Evolutionary conservation across 2,888 invertebrate genomes (phyloP).

Genomic region (Chrysina gloriosa): DNA sequence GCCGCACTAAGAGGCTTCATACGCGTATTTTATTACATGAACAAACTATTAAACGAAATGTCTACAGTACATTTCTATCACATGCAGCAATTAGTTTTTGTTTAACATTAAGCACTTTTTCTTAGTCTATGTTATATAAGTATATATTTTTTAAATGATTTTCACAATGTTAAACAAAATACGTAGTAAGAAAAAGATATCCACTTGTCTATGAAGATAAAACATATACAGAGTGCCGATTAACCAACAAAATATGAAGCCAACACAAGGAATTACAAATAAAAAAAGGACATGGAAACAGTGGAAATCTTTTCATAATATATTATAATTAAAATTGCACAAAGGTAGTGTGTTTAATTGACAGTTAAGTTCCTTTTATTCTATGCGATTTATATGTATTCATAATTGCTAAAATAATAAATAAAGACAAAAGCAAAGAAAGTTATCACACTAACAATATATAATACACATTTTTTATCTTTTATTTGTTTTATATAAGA

Average conservation of each 20-base stretch:
- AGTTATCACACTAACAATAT: conserved; percentile 27
- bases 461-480: conserved; percentile 10
- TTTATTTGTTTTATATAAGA: conserved; percentile 9
- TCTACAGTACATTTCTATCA: conserved; percentile 43
- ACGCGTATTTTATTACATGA: conserved; percentile 37
- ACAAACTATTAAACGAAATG: conserved; percentile 43
- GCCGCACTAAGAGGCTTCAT: neutral
- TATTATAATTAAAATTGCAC: conserved; percentile 22
- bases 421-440: conserved; percentile 26
- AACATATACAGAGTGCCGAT: neutral
- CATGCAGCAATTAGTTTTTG: conserved; percentile 40
- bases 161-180: conserved; percentile 3
- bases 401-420: conserved; percentile 16
- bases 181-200: conserved; percentile 1
- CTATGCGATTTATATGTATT: neutral
- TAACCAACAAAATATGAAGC: neutral
- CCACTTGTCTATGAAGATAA: neutral
- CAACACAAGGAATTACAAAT: neutral
- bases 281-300: neutral
- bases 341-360: conserved; percentile 17
- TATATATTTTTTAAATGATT: neutral
- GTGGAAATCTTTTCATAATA: neutral
- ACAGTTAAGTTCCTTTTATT: conserved; percentile 21
- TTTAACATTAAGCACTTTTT: conserved; percentile 26
- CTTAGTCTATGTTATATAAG: conserved; percentile 10